Evolutionary conservation across 1,140 invertebrate species (phyloP).

Genomic region (Macrostomum lignano): DNA sequence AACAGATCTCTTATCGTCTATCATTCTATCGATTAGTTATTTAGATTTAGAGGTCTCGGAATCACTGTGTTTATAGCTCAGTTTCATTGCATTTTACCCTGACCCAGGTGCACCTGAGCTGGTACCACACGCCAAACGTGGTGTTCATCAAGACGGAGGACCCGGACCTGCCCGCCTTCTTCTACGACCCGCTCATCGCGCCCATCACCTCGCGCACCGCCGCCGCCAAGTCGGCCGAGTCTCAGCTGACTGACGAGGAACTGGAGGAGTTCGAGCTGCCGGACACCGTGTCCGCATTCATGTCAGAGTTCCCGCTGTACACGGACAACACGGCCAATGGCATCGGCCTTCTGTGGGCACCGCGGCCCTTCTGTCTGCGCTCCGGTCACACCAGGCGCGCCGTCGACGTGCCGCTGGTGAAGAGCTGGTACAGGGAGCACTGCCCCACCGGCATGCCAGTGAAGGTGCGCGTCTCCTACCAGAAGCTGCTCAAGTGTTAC

Average conservation of each 20-base stretch:
- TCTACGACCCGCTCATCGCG: conserved; percentile 96
- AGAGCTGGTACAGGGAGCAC: conserved; percentile 77
- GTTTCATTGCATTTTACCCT: too few species aligned
- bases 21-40: too few species aligned
- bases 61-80: too few species aligned
- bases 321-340: conserved; percentile 97
- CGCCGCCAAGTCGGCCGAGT: too few species aligned
- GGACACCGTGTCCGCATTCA: conserved; percentile 58
- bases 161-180: conserved; percentile 96
- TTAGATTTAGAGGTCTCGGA: too few species aligned
- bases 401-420: conserved; percentile 82
- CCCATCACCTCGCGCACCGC: conserved; percentile 81
- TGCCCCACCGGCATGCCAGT: conserved; percentile 91
- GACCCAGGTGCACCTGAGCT: conserved; percentile 3
- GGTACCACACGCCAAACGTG: conserved; percentile 90
- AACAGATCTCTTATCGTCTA: too few species aligned
- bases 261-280: conserved; percentile 78
- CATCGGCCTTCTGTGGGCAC: conserved; percentile 88
- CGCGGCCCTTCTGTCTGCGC: conserved; percentile 76
- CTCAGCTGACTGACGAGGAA: too few species aligned
- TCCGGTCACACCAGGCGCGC: conserved; percentile 53
- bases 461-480: conserved; percentile 93
- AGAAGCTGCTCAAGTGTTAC: conserved; percentile 89
- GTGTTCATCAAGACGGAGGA: conserved; percentile 99
- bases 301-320: conserved; percentile 75